A percentile compares a stretch with the other conserved stretches of the same genome.
These are phyloP conservation scores for Ancistrus triradiatus DNA, from an alignment of 2,113 vertebrate genomes.

Conservation along the genomic window DNA sequence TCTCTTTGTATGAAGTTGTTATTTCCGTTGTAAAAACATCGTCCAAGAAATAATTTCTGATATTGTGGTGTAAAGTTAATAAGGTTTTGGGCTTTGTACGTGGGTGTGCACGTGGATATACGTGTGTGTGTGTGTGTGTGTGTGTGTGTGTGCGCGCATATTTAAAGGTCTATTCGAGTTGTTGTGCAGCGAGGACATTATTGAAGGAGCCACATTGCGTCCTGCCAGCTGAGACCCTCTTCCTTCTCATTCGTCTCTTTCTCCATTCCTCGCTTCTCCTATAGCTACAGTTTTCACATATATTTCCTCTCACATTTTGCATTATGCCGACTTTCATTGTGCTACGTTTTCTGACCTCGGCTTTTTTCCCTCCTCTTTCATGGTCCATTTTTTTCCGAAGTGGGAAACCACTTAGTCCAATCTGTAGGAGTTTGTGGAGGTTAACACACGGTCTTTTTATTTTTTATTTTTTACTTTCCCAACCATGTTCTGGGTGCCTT, in stretches of 20 bases:
- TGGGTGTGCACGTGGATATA: too few species aligned
- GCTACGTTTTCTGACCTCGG: background rate
- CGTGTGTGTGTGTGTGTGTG: slow-evolving; percentile 31
- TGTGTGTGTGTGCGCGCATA: background rate
- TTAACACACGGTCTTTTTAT: too few species aligned
- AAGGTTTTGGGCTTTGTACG: slow-evolving; percentile 2
- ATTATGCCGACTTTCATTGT: background rate
- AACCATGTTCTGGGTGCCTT: too few species aligned
- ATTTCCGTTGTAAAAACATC: too few species aligned
- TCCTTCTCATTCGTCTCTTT: slow-evolving; percentile 10
- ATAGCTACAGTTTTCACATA: background rate
- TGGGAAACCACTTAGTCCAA: background rate
- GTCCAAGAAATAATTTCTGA: background rate
- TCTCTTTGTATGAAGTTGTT: too few species aligned
- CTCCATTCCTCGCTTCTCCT: background rate
- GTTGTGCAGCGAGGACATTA: slow-evolving; percentile 29
- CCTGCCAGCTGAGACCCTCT: slow-evolving; percentile 49
- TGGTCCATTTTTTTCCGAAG: background rate
- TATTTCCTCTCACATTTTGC: slow-evolving; percentile 6
- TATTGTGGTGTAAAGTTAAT: background rate
- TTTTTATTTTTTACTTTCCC: too few species aligned
- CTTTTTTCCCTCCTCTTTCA: background rate
- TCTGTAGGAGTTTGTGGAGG: too few species aligned
- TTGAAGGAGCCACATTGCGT: slow-evolving; percentile 32
- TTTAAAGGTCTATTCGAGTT: slow-evolving; percentile 8